Evolutionary conservation across 2,113 vertebrate species (phyloP), one percentile per base, ranked within the genome.

Genomic region (Cololabis saira): DNA sequence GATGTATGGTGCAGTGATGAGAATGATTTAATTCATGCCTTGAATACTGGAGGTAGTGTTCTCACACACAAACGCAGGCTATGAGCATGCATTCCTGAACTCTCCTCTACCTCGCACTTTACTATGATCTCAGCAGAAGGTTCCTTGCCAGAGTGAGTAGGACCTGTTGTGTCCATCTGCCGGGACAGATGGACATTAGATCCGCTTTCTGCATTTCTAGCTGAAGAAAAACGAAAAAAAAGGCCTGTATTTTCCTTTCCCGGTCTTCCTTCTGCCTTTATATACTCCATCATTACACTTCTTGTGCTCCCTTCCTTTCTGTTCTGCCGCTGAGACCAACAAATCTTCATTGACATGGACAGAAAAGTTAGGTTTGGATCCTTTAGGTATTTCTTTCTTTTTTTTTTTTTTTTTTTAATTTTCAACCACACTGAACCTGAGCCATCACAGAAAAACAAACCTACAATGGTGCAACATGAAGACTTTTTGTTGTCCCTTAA

Each of bases 121-220:
- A 62, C 74, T 80, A 64, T 68, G 66, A 76, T 77, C 81, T 78
- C 82, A 86, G 78, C 85, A 76, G 80, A 85, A 76, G 83, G 74
- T 80, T 64, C 60, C 22, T 75, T 43, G 79, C 71, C 68, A 73
- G 72, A 68, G 74, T 49, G 74, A 74, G 73, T 57, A 55, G 56
- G 68, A 89, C 83, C 82, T 80, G 83, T 84, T 84, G 89, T 87
- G 79, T 84, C 90, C 75, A 74, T 89, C 84, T 88, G 87, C 81
- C 82, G 69, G 78, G 78, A 70, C 84, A 90, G 89, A 88, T 82
- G 87, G 89, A 85, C 74, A 80, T 88, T 85, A 83, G 67, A 90
- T 89, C 84, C 67, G 68, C 81, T 88, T 76, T 78, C 76, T 82
- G 76, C 81, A 68, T 71, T 65, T 65, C 53, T 56, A 67, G 79